Percentiles rank a stretch among this genome's conserved stretches.
Conservation (phyloP, 2,888 invertebrate genomes). For the Calameuta filiformis region DNA sequence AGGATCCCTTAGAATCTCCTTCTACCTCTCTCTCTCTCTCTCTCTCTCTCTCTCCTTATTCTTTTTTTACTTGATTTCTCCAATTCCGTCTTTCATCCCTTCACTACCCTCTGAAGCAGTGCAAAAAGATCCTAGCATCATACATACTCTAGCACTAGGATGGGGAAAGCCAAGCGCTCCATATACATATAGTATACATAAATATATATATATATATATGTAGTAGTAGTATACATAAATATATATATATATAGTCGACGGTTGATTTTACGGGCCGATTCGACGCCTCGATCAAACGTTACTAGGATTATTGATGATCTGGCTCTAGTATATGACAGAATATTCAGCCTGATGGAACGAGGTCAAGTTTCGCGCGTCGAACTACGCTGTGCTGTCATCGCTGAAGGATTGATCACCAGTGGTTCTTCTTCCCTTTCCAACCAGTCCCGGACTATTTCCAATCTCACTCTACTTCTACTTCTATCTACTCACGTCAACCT, state of each 20-base stretch:
- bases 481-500: too few relatives aligned
- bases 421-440: not conserved
- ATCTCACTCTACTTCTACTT: too few relatives aligned
- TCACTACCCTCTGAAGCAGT: too few relatives aligned
- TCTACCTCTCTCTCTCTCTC: not conserved
- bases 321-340: constrained; percentile 27
- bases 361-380: constrained; percentile 43
- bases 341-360: constrained; percentile 27
- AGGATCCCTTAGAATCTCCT: not conserved
- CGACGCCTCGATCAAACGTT: constrained; percentile 13
- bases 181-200: too few relatives aligned
- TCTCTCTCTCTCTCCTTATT: not conserved
- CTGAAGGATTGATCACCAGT: constrained; percentile 17
- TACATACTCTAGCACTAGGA: too few relatives aligned
- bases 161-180: too few relatives aligned
- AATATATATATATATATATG: too few relatives aligned
- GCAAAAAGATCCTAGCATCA: too few relatives aligned
- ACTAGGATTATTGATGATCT: constrained; percentile 45
- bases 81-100: not conserved
- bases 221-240: too few relatives aligned
- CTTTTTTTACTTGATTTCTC: not conserved
- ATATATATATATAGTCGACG: too few relatives aligned
- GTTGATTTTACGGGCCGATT: not conserved
- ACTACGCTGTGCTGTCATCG: constrained; percentile 34
- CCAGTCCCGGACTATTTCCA: too few relatives aligned